A percentile compares a stretch with the other conserved stretches of the same genome.
Evolutionary conservation across 1,140 invertebrate genomes (phyloP).

Genomic region (Cydia pomonella): DNA sequence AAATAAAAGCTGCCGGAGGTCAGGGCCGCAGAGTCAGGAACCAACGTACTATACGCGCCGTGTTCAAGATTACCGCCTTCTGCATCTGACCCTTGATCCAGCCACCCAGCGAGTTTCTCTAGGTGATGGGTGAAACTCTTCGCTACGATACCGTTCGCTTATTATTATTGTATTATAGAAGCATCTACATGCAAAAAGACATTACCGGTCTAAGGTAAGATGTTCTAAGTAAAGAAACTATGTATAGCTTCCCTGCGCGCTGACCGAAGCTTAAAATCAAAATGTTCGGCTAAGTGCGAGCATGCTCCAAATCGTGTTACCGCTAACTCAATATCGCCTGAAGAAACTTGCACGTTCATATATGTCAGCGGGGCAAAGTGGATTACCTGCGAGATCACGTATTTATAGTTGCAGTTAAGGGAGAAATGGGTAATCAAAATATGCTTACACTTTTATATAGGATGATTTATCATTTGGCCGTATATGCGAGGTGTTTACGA

Average conservation of each 20-base stretch:
- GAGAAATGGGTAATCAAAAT: constrained; percentile 3
- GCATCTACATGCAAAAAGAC: neutral
- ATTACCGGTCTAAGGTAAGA: neutral
- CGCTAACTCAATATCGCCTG: constrained; percentile 2
- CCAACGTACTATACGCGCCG: no score
- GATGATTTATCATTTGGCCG: neutral
- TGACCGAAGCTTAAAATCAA: constrained; percentile 5
- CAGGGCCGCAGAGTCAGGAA: no score
- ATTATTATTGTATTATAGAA: no score
- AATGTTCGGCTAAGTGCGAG: constrained; percentile 14
- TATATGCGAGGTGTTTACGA: neutral
- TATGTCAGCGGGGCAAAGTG: constrained; percentile 13
- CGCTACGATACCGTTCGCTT: no score
- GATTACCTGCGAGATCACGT: constrained; percentile 24
- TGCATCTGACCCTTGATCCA: no score
- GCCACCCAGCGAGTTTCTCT: no score
- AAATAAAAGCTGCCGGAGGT: no score
- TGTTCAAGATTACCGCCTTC: no score
- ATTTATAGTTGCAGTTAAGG: constrained; percentile 11
- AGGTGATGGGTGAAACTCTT: no score
- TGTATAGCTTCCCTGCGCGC: neutral
- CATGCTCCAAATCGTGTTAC: constrained; percentile 5
- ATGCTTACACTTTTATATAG: neutral
- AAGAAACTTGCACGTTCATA: constrained; percentile 24
- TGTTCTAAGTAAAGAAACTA: neutral